phyloP scores from a whole-genome alignment of 1,140 invertebrate genomes.

The Elysia chlorotica region DNA sequence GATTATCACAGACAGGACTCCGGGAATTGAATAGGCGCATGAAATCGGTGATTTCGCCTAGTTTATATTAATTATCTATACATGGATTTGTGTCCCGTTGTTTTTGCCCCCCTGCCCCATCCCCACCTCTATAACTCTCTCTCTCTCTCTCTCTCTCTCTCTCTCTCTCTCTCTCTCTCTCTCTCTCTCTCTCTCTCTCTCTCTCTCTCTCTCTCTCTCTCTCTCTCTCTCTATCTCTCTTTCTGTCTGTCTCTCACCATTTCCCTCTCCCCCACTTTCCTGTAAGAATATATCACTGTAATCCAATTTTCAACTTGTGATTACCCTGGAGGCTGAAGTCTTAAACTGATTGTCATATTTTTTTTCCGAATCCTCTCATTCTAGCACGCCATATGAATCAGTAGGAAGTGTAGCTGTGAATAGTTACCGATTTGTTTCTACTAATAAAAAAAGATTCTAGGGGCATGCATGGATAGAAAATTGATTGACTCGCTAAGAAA shows the following conservation, averaged over 20 bases:
- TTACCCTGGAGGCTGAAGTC: background rate
- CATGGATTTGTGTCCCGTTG: no score
- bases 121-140: background rate
- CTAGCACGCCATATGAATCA: background rate
- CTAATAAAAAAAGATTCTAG: background rate
- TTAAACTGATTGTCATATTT: background rate
- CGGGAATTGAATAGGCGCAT: background rate
- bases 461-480: no score
- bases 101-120: no score
- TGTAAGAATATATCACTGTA: background rate
- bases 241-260: background rate
- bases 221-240: background rate
- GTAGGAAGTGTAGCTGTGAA: background rate
- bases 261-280: background rate
- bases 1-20: background rate
- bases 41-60: background rate
- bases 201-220: background rate
- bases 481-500: no score
- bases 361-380: background rate
- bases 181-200: background rate
- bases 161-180: background rate
- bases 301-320: no score
- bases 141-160: background rate
- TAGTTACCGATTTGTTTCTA: background rate
- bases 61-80: no score